These are phyloP conservation scores for Callyntrura sp. DNA, from an alignment of 2,888 invertebrate genomes.

Conservation along the genomic window DNA sequence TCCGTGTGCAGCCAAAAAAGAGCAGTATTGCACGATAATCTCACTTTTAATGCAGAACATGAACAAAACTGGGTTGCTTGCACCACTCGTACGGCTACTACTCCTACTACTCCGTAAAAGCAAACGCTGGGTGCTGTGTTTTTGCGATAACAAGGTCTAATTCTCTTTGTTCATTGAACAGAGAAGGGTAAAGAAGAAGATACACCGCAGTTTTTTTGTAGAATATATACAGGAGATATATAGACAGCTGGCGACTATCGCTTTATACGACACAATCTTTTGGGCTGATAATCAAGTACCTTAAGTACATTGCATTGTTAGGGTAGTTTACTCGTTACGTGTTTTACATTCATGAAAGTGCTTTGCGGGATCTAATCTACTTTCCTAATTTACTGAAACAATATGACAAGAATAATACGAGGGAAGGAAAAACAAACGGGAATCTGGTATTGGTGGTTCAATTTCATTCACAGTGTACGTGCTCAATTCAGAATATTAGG, in stretches of 20 bases:
- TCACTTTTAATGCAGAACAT: constrained; percentile 66
- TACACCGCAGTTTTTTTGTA: background rate
- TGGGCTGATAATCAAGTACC: constrained; percentile 21
- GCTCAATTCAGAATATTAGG: background rate
- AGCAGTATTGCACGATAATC: constrained; percentile 7
- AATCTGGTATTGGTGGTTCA: background rate
- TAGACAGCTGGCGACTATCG: constrained; percentile 40
- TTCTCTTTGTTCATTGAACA: constrained; percentile 64
- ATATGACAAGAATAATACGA: constrained; percentile 33
- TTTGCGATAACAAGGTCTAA: constrained; percentile 70
- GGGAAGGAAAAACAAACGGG: background rate
- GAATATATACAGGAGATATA: background rate
- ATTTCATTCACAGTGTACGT: background rate
- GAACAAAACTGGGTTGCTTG: constrained; percentile 2
- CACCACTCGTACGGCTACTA: background rate
- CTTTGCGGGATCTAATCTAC: constrained; percentile 8
- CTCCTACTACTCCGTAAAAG: too few relatives aligned
- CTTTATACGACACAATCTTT: constrained; percentile 33
- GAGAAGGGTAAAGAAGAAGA: background rate
- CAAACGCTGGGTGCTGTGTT: constrained; percentile 32
- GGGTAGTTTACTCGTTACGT: background rate
- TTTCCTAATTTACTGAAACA: constrained; percentile 34
- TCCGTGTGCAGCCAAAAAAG: background rate
- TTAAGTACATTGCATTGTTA: background rate
- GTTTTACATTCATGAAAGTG: constrained; percentile 38